Evolutionary conservation across 2,888 invertebrate species (phyloP).

Genomic region (Trisateles emortualis): DNA sequence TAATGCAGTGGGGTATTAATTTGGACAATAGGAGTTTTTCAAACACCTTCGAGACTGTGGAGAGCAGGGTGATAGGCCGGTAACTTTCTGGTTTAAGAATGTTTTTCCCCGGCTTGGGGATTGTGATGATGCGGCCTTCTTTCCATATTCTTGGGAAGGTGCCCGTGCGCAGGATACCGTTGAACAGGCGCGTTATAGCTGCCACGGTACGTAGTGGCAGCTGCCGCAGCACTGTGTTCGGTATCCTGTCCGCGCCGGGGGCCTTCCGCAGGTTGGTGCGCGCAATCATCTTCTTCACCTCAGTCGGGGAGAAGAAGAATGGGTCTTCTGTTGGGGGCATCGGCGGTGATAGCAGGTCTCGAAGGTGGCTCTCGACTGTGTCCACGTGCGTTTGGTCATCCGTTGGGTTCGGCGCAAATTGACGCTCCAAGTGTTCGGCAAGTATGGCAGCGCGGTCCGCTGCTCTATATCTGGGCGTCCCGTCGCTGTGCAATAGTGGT

Average conservation of each 20-base stretch:
- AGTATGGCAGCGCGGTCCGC: not conserved
- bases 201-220: not conserved
- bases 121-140: conserved; percentile 26
- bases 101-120: conserved; percentile 43
- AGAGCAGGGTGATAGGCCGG: not conserved
- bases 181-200: not conserved
- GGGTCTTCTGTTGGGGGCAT: not conserved
- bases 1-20: not conserved
- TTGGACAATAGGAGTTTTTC: not conserved
- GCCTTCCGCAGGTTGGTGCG: not conserved
- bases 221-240: not conserved
- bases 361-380: not conserved
- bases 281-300: not conserved
- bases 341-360: not conserved
- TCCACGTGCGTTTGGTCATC: not conserved
- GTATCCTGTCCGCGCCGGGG: not conserved
- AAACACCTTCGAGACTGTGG: not conserved
- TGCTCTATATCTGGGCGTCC: not conserved
- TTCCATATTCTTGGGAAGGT: conserved; percentile 6
- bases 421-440: not conserved
- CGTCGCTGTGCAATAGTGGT: not conserved
- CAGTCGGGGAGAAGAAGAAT: not conserved
- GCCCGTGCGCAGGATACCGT: conserved; percentile 4
- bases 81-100: conserved; percentile 17
- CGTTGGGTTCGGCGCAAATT: not conserved